These are phyloP conservation scores for Apotomis betuletana DNA, from an alignment of 2,888 invertebrate genomes.

Conservation along the genomic window DNA sequence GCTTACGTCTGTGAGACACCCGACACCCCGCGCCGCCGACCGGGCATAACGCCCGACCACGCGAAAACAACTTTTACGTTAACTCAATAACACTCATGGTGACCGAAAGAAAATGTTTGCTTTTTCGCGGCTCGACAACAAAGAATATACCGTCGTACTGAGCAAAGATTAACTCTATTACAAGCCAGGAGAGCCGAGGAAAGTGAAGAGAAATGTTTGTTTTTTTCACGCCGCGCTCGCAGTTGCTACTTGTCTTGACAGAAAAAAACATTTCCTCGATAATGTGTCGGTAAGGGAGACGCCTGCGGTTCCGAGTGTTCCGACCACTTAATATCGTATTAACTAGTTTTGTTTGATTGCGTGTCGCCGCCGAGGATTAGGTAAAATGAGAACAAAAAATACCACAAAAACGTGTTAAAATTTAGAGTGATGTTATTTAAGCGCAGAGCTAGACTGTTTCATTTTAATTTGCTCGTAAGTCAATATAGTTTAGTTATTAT, in stretches of 20 bases:
- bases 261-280: conserved; percentile 58
- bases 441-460: too few species aligned
- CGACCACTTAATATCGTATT: conserved; percentile 47
- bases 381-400: conserved; percentile 29
- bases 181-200: neutral
- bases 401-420: conserved; percentile 24
- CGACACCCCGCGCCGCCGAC: conserved; percentile 53
- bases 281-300: conserved; percentile 64
- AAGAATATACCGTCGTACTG: conserved; percentile 9
- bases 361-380: conserved; percentile 31
- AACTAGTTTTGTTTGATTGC: conserved; percentile 43
- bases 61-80: neutral
- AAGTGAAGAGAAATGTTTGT: conserved; percentile 7
- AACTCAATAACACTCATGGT: conserved; percentile 2
- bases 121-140: conserved; percentile 16
- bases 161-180: conserved; percentile 11
- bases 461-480: too few species aligned
- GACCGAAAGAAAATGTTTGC: conserved; percentile 1
- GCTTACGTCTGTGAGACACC: conserved; percentile 71
- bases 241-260: conserved; percentile 68
- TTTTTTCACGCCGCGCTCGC: conserved; percentile 46
- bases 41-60: neutral
- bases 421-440: neutral
- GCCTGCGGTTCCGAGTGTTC: conserved; percentile 54
- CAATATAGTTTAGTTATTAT: too few species aligned